These are phyloP conservation scores for Scaptomyza caliginosa DNA, from an alignment of 2,888 invertebrate species.

Conservation along the genomic window DNA sequence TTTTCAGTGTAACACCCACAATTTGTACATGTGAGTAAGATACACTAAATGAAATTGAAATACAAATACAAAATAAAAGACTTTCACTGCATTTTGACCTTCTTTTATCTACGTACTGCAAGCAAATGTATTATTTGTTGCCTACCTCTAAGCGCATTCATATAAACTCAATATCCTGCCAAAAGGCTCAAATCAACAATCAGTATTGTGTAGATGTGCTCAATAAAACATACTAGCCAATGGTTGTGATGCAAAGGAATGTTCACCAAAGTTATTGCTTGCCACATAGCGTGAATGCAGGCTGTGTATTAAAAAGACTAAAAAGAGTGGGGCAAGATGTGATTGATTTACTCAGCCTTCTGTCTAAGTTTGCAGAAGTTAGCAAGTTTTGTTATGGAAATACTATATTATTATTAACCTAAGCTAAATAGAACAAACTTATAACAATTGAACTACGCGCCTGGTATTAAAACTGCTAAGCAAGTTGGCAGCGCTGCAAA, in stretches of 20 bases:
- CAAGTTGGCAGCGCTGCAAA: slow-evolving; percentile 33
- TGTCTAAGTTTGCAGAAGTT: not conserved
- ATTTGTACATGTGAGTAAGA: slow-evolving; percentile 67
- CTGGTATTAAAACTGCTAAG: not conserved
- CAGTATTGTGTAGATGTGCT: slow-evolving; percentile 23
- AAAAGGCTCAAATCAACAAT: slow-evolving; percentile 44
- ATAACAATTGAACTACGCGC: slow-evolving; percentile 23
- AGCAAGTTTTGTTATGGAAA: no score
- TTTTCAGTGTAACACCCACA: slow-evolving; percentile 42
- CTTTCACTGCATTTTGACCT: slow-evolving; percentile 43
- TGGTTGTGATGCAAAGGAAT: slow-evolving; percentile 4
- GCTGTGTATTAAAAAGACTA: no score
- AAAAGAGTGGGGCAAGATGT: slow-evolving; percentile 8
- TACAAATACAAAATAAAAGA: slow-evolving; percentile 3
- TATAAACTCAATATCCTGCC: slow-evolving; percentile 3
- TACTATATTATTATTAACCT: no score
- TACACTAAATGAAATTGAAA: slow-evolving; percentile 30
- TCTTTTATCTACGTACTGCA: slow-evolving; percentile 16
- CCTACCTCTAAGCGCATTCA: slow-evolving; percentile 61
- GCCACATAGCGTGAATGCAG: not conserved
- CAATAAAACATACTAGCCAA: slow-evolving; percentile 40
- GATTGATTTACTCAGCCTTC: no score
- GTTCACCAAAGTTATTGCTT: slow-evolving; percentile 1
- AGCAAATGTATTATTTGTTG: slow-evolving; percentile 20
- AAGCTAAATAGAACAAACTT: not conserved